Evolutionary conservation across 2,113 vertebrate species (phyloP).

Genomic region (Phrynocephalus versicolor): DNA sequence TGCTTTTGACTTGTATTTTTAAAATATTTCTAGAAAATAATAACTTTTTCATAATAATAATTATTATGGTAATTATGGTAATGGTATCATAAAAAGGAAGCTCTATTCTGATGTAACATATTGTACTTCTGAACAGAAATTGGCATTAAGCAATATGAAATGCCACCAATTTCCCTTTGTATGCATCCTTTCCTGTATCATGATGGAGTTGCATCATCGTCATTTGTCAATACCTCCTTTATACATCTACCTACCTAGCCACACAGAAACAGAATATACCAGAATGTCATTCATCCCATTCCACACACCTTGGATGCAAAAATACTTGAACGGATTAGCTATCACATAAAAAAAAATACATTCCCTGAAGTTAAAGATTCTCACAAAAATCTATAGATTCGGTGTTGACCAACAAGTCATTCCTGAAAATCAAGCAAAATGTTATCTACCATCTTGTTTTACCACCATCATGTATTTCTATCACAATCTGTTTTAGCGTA

Average conservation of each 20-base stretch:
- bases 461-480: too few relatives aligned
- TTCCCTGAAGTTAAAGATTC: too few relatives aligned
- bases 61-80: too few relatives aligned
- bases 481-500: too few relatives aligned
- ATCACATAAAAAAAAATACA: neutral
- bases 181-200: too few relatives aligned
- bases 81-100: neutral
- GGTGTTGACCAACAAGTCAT: too few relatives aligned
- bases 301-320: neutral
- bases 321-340: neutral
- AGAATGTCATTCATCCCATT: neutral
- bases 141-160: neutral
- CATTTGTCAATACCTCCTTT: neutral
- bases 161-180: neutral
- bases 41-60: neutral
- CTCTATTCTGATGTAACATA: neutral
- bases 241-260: too few relatives aligned
- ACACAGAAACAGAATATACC: neutral
- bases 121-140: too few relatives aligned
- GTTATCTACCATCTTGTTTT: too few relatives aligned
- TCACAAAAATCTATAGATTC: too few relatives aligned
- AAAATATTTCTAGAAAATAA: neutral
- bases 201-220: neutral
- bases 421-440: too few relatives aligned
- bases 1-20: neutral